Evolutionary conservation across 1,140 invertebrate genomes (phyloP), one percentile per base, ranked within the genome.

Genomic region (Pogonomyrmex barbatus): DNA sequence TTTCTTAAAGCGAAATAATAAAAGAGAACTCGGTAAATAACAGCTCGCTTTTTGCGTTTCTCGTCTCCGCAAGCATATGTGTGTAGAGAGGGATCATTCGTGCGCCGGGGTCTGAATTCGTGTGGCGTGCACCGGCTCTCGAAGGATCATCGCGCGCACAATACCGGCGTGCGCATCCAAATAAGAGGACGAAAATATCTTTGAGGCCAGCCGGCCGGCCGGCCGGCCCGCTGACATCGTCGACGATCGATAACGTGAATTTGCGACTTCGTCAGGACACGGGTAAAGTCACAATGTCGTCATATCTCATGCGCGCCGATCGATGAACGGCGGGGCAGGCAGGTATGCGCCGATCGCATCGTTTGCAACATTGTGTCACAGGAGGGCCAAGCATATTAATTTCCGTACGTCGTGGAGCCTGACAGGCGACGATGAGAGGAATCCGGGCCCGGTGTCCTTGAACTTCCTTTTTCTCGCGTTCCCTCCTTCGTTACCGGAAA

Each of bases 191-290:
- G 54, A 83, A 50, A 73, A 83, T 83, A 83, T 68, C 42, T 83
- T 73, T 60, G 79, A 60, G 68, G 33, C 54, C 79, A 14, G 33
- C 33, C 54, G 54, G 36, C 54, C 50, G 73, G 10, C 68, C 30
- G 47, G 17, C 50, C 47, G 58, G 56, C 77, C 68, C 78, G 78
- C 78, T 83, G 79, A 73, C 54, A 60, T 75, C 79, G 79, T 36
- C 68, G 79, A 83, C 79, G 79, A 83, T 83, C 79, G 79, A 83
- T 83, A 83, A 83, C 68, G 79, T 83, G 79, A 83, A 83, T 83
- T 83, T 83, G 79, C 79, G 79, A 83, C 79, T 83, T 75, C 17
- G 68, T 83, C 79, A 60, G 79, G 79, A 83, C 79, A 83, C 79
- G 79, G 56, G 68, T 83, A 83, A 83, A 83, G 79, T 83, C 79